These are phyloP conservation scores for Beris chalybata DNA, from an alignment of 2,888 invertebrate species.

Conservation along the genomic window DNA sequence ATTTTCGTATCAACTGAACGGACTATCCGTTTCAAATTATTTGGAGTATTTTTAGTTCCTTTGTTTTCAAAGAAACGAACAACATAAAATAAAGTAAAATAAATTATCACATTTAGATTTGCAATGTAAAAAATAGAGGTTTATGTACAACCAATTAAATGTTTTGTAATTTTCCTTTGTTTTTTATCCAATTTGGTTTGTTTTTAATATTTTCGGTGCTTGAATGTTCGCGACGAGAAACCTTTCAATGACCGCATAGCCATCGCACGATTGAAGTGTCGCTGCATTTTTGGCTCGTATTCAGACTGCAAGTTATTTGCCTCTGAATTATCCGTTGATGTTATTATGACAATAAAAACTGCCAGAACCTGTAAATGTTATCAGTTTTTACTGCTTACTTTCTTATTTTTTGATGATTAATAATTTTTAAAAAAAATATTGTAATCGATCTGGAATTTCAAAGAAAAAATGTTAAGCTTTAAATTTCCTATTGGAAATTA, in stretches of 20 bases:
- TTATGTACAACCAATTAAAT: constrained; percentile 22
- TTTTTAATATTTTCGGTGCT: constrained; percentile 30
- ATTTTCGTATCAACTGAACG: too few relatives aligned
- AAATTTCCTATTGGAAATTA: too few relatives aligned
- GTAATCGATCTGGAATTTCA: too few relatives aligned
- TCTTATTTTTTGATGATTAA: too few relatives aligned
- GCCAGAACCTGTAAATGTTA: constrained; percentile 68
- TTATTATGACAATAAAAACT: constrained; percentile 79
- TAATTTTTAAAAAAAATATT: too few relatives aligned
- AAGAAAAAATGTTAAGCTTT: too few relatives aligned
- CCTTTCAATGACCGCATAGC: constrained; percentile 81
- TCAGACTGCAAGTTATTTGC: constrained; percentile 51
- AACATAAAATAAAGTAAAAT: constrained; percentile 19
- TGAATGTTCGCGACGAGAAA: constrained; percentile 49
- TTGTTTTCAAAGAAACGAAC: background rate
- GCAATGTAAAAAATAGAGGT: constrained; percentile 26
- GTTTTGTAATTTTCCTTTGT: constrained; percentile 5
- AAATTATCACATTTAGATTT: constrained; percentile 34
- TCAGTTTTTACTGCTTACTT: background rate
- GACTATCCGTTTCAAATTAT: too few relatives aligned
- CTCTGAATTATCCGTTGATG: constrained; percentile 64
- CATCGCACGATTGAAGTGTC: constrained; percentile 87
- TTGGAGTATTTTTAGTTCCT: background rate
- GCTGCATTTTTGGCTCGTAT: constrained; percentile 69
- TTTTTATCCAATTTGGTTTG: background rate